Evolutionary conservation across 2,797 vertebrate species (phyloP), one percentile per base, ranked within the genome.

Genomic region (Poeciliopsis turneri): DNA sequence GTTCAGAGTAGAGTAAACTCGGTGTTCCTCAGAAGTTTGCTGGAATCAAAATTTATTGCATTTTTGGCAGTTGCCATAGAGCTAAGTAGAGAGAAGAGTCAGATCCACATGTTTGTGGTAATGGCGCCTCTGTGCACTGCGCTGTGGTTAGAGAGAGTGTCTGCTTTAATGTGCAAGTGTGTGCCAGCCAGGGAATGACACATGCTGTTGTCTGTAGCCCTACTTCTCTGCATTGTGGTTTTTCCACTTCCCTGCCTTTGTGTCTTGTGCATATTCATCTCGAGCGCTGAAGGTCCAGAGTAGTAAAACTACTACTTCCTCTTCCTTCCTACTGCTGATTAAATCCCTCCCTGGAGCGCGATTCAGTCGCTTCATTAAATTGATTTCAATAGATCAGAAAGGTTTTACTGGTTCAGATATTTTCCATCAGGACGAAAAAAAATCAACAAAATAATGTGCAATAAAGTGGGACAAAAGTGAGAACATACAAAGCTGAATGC

Each of bases 271-370:
- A 55, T 78, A 81, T 85, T 79, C 68, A 82, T 85, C 80, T 79
- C 74, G n/a, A 3, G 45, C 73, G 51, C 55, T 73, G 47, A 77
- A 76, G 71, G 59, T 51, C 30, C 30, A 30, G 47, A 77, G 72
- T 85, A 88, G 59, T 72, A 39, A 39, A n/a, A 69, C 55, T 73
- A 55, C 72, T 74, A 36, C 43, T 77, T 39, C 70, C 8, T 70
- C 46, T 53, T 41, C 30, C 49, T n/a, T 57, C 73, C 33, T 46
- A 70, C 77, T 81, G 72, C 75, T 74, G 83, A 88, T 86, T 87
- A 83, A 80, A 91, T 92, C 86, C 76, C 82, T 85, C 82, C 71
- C 76, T 87, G 81, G 70, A 84, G 76, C 78, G 85, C 82, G 69
- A 73, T 72, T 20, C 75, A 80, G 76, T 69, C 76, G 61, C 73